Evolutionary conservation across 2,113 vertebrate species (phyloP).

Genomic region (Pedionomus torquatus): DNA sequence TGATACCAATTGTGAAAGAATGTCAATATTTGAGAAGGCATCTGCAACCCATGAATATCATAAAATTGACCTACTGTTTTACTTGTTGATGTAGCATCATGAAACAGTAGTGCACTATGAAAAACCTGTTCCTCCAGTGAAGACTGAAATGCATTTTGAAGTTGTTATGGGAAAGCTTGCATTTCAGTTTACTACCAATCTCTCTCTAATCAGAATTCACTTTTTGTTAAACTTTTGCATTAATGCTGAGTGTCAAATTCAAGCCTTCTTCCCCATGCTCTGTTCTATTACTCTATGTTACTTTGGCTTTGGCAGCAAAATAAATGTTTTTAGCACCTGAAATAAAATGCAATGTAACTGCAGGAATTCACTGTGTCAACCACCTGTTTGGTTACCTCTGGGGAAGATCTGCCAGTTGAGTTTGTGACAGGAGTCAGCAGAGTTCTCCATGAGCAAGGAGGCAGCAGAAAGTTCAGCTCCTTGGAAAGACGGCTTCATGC

Average conservation of each 20-base stretch:
- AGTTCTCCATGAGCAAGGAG: neutral
- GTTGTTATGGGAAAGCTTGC: neutral
- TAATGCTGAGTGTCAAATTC: neutral
- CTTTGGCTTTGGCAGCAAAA: neutral
- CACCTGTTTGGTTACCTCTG: neutral
- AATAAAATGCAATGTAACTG: neutral
- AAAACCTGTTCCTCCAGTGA: neutral
- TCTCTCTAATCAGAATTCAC: neutral
- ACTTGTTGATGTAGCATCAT: neutral
- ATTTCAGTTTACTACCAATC: neutral
- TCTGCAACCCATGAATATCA: neutral
- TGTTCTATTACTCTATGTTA: neutral
- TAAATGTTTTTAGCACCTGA: neutral
- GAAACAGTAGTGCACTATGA: neutral
- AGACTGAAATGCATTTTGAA: neutral
- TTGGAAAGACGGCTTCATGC: neutral
- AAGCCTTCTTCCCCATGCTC: neutral
- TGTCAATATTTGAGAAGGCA: neutral
- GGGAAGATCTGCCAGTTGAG: neutral
- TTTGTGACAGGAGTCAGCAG: neutral
- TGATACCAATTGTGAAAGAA: neutral
- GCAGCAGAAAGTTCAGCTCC: neutral
- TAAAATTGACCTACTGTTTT: neutral
- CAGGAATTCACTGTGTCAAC: neutral
- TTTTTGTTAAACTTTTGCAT: neutral